Evolutionary conservation across 2,888 invertebrate species (phyloP).

Genomic region (Leuctra nigra): DNA sequence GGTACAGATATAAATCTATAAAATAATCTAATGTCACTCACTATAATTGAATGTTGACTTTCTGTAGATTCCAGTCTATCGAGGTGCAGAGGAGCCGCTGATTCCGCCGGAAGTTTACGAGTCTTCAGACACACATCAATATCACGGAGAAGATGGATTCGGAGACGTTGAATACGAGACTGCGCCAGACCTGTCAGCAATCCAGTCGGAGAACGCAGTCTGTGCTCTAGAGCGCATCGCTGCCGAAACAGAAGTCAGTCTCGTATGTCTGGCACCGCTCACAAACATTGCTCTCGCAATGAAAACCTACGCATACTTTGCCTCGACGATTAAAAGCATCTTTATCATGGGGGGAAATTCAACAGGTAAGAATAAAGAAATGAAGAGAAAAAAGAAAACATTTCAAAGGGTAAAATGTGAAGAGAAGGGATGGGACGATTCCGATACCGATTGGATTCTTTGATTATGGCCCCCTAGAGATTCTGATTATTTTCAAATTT

Average conservation of each 20-base stretch:
- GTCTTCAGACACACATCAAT: slow-evolving; percentile 37
- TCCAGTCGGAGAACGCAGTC: slow-evolving; percentile 52
- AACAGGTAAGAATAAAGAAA: not conserved
- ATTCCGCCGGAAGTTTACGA: slow-evolving; percentile 33
- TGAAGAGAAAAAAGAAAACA: too few species aligned
- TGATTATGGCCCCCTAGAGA: too few species aligned
- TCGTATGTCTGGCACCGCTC: slow-evolving; percentile 64
- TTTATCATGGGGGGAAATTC: not conserved
- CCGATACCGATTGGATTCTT: too few species aligned
- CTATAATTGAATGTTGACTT: too few species aligned
- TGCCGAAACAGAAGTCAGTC: slow-evolving; percentile 47
- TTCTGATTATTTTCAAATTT: too few species aligned
- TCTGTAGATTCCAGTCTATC: slow-evolving; percentile 69
- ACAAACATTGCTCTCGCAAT: slow-evolving; percentile 61
- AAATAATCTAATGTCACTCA: too few species aligned
- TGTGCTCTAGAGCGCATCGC: slow-evolving; percentile 53
- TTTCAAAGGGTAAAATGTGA: too few species aligned
- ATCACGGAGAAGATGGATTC: slow-evolving; percentile 63
- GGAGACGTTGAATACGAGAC: slow-evolving; percentile 50
- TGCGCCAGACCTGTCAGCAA: slow-evolving; percentile 41
- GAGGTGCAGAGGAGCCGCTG: slow-evolving; percentile 51
- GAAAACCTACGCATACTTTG: not conserved
- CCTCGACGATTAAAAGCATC: not conserved
- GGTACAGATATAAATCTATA: too few species aligned
- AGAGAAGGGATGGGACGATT: too few species aligned